Conservation (phyloP, 2,797 vertebrate genomes). For the Trematomus bernacchii region DNA sequence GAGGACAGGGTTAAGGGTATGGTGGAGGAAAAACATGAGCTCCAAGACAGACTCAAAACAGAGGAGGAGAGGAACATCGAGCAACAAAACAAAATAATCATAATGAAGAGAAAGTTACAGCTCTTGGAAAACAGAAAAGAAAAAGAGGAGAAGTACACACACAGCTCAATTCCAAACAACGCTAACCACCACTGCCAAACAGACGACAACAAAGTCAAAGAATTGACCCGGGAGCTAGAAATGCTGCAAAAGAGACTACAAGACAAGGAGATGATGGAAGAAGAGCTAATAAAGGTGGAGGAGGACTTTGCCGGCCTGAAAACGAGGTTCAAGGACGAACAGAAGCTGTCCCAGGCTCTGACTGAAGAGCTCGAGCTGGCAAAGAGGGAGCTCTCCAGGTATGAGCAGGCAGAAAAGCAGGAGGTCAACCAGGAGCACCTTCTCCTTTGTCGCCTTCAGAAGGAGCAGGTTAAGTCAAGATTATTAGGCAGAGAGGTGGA, state of each 20-base stretch:
- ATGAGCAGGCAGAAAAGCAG: conserved; percentile 92
- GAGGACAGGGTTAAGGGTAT: conserved; percentile 90
- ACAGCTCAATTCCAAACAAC: conserved; percentile 76
- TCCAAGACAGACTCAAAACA: conserved; percentile 89
- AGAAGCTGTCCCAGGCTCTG: conserved; percentile 86
- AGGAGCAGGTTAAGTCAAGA: conserved; percentile 94
- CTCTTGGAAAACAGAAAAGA: conserved; percentile 87
- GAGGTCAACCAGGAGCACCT: conserved; percentile 92
- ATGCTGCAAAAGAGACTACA: conserved; percentile 90
- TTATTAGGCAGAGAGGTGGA: conserved; percentile 93
- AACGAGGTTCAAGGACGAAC: conserved; percentile 88
- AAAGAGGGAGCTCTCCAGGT: conserved; percentile 90
- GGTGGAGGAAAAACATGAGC: conserved; percentile 91
- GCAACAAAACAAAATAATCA: conserved; percentile 90
- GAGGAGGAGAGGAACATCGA: conserved; percentile 92
- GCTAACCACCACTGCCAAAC: conserved; percentile 82
- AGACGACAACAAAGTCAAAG: conserved; percentile 96
- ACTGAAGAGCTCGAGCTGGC: conserved; percentile 90
- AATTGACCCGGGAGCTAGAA: conserved; percentile 93
- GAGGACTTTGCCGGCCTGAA: conserved; percentile 91
- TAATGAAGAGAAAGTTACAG: conserved; percentile 92
- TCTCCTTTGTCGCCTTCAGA: conserved; percentile 92
- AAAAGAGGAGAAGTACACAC: conserved; percentile 84
- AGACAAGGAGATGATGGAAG: conserved; percentile 92
- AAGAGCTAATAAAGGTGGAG: conserved; percentile 91